These are phyloP conservation scores for Pteronotus mesoamericanus DNA, from an alignment of 2,797 vertebrate species.

Conservation along the genomic window DNA sequence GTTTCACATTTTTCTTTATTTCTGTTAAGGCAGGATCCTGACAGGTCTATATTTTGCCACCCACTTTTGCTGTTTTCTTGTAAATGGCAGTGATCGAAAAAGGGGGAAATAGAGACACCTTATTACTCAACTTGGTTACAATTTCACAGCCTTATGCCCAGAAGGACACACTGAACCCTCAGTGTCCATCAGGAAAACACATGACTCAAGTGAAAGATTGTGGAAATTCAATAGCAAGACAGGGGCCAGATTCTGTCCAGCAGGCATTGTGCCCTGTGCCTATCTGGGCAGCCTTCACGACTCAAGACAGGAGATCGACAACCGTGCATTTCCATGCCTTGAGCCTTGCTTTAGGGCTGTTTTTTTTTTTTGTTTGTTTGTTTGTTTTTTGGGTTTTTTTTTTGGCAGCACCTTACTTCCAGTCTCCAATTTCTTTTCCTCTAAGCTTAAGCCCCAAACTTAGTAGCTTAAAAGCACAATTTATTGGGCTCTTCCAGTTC, in stretches of 20 bases:
- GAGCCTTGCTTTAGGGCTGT: background rate
- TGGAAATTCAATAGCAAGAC: constrained; percentile 16
- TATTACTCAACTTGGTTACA: constrained; percentile 79
- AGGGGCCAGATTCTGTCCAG: background rate
- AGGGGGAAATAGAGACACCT: constrained; percentile 72
- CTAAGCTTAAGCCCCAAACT: background rate
- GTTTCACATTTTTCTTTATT: constrained; percentile 83
- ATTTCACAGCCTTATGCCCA: constrained; percentile 69
- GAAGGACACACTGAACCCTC: constrained; percentile 59
- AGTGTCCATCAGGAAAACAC: constrained; percentile 11
- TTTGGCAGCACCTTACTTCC: background rate
- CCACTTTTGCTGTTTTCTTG: constrained; percentile 78
- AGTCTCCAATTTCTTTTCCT: background rate
- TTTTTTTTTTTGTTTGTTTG: too few species aligned
- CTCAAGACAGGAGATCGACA: background rate
- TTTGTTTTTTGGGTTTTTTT: too few species aligned
- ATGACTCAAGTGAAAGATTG: background rate
- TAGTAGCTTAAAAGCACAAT: background rate
- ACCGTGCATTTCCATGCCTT: background rate
- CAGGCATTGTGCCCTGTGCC: background rate
- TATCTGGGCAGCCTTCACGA: background rate
- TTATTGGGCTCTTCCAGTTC: background rate
- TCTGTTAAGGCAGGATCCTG: constrained; percentile 76
- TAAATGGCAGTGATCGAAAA: constrained; percentile 77
- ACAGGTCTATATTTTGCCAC: constrained; percentile 81